Percentiles rank a stretch among this genome's conserved stretches.
These are phyloP conservation scores for Lycopodina hypogea DNA, from an alignment of 37 sponge, comb jelly and placozoan species.

Conservation along the genomic window DNA sequence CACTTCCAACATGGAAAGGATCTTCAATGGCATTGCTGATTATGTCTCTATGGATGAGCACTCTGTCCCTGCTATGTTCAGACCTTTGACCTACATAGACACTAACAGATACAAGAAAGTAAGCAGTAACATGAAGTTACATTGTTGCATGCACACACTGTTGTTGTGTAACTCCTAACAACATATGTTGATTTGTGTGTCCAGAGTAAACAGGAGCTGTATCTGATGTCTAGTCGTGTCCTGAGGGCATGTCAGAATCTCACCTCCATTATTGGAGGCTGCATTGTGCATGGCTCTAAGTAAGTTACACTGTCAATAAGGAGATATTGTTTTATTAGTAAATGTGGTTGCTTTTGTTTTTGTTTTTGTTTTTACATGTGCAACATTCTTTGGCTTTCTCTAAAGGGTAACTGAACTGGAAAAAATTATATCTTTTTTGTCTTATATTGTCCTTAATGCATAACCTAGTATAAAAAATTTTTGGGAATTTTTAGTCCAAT, in stretches of 20 bases:
- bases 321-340: too few relatives aligned
- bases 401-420: too few relatives aligned
- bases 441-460: too few relatives aligned
- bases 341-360: background rate
- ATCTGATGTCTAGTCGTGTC: conserved; percentile 31
- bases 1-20: conserved; percentile 31
- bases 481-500: too few relatives aligned
- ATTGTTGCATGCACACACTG: background rate
- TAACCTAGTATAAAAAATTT: too few relatives aligned
- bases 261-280: conserved; percentile 28
- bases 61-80: conserved; percentile 51
- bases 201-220: conserved; percentile 22
- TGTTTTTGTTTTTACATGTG: background rate
- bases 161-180: background rate
- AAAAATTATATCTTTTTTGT: too few relatives aligned
- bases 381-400: too few relatives aligned
- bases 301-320: conserved; percentile 8
- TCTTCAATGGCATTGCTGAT: conserved; percentile 33
- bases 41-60: conserved; percentile 24
- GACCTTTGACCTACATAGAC: conserved; percentile 36
- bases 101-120: conserved; percentile 15
- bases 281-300: conserved; percentile 44
- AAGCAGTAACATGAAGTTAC: background rate
- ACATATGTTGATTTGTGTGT: background rate
- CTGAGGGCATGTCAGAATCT: conserved; percentile 52